These are phyloP conservation scores for Steinernema feltiae DNA, from an alignment of 1,140 invertebrate species.

Conservation along the genomic window DNA sequence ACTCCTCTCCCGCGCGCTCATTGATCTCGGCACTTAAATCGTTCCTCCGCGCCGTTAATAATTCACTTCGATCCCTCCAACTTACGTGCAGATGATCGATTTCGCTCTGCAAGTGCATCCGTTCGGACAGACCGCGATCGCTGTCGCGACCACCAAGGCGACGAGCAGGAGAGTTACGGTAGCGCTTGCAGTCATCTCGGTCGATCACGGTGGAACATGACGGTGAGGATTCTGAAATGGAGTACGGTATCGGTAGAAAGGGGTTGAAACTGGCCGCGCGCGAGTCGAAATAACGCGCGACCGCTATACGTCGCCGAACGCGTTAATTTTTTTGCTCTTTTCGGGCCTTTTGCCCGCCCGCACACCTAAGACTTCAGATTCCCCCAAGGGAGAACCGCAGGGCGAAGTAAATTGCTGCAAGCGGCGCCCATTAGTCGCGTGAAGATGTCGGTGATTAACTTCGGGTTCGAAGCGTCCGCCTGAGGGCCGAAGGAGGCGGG, in stretches of 20 bases:
- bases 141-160: neutral
- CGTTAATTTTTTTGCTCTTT: neutral
- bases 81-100: neutral
- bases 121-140: neutral
- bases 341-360: neutral
- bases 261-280: too few relatives aligned
- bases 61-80: neutral
- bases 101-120: neutral
- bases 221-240: neutral
- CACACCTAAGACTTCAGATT: neutral
- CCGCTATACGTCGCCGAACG: neutral
- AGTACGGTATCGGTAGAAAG: neutral
- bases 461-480: neutral
- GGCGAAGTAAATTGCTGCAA: neutral
- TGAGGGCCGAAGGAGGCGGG: neutral
- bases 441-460: slow-evolving; percentile 14
- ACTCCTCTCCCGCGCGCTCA: too few relatives aligned
- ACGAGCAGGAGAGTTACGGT: neutral
- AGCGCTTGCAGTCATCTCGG: neutral
- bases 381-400: neutral
- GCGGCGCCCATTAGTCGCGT: slow-evolving; percentile 4
- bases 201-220: neutral
- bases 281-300: too few relatives aligned
- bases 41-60: neutral
- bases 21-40: neutral